These are phyloP conservation scores for Ruditapes philippinarum DNA, from an alignment of 1,140 invertebrate species.

Conservation along the genomic window DNA sequence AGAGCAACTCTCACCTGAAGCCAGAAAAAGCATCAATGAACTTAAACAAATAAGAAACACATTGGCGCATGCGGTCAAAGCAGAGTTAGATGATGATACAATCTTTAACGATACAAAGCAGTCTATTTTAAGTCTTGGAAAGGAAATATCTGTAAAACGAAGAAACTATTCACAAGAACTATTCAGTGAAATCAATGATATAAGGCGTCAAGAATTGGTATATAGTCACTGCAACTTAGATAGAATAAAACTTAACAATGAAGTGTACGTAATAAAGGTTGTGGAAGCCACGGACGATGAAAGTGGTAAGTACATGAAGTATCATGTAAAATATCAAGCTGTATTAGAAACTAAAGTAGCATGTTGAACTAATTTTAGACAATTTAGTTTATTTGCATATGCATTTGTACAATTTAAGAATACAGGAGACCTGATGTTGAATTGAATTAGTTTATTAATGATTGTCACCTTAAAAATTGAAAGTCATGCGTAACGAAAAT, in stretches of 20 bases:
- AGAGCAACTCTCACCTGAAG: neutral
- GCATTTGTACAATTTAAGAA: too few relatives aligned
- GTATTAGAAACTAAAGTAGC: too few relatives aligned
- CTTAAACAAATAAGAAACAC: neutral
- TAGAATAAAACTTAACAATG: neutral
- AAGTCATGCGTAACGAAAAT: too few relatives aligned
- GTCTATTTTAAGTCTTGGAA: neutral
- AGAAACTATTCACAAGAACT: neutral
- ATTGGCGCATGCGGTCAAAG: neutral
- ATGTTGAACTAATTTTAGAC: too few relatives aligned
- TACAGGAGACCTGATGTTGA: too few relatives aligned
- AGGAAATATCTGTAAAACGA: neutral
- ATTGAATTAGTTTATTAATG: too few relatives aligned
- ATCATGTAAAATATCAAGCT: too few relatives aligned
- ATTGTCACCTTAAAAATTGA: too few relatives aligned
- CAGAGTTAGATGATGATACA: neutral
- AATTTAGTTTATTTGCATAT: too few relatives aligned
- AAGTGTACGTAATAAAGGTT: slow-evolving; percentile 1
- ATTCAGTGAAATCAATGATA: neutral
- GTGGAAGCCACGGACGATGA: slow-evolving; percentile 11
- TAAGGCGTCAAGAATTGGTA: neutral
- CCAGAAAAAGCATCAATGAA: neutral
- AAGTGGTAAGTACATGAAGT: neutral
- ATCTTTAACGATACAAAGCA: neutral
- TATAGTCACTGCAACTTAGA: slow-evolving; percentile 2